These are phyloP conservation scores for Buteo buteo DNA, from an alignment of 2,113 vertebrate species.

Conservation along the genomic window DNA sequence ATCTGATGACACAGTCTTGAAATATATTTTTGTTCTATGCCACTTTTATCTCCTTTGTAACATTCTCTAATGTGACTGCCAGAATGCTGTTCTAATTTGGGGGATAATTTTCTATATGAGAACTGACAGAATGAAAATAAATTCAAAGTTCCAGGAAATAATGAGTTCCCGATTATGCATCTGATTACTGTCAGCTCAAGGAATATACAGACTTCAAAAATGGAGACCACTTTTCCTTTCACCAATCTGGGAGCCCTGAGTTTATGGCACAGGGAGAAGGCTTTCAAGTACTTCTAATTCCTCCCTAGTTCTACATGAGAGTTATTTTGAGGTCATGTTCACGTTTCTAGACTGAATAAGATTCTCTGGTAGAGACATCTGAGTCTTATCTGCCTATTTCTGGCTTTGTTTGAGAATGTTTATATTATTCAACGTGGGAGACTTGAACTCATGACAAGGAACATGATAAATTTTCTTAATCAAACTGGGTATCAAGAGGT, in stretches of 20 bases:
- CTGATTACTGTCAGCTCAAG: conserved; percentile 30
- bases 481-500: conserved; percentile 76
- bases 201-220: conserved; percentile 6
- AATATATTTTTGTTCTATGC: conserved; percentile 10
- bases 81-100: conserved; percentile 52
- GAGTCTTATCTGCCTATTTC: conserved; percentile 73
- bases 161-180: conserved; percentile 47
- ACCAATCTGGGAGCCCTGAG: not conserved
- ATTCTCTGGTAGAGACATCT: conserved; percentile 62
- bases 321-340: conserved; percentile 41
- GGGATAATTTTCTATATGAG: conserved; percentile 44
- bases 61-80: conserved; percentile 16
- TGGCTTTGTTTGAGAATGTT: conserved; percentile 72
- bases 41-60: conserved; percentile 43
- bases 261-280: not conserved
- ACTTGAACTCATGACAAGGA: conserved; percentile 71
- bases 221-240: conserved; percentile 36
- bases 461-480: conserved; percentile 76
- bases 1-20: conserved; percentile 25
- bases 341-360: not conserved
- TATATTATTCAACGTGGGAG: conserved; percentile 70
- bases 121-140: conserved; percentile 61
- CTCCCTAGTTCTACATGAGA: conserved; percentile 31
- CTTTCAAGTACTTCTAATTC: conserved; percentile 15
- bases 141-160: conserved; percentile 48